These are phyloP conservation scores for Pogonophryne albipinna DNA, from an alignment of 2,797 vertebrate genomes.

Conservation along the genomic window DNA sequence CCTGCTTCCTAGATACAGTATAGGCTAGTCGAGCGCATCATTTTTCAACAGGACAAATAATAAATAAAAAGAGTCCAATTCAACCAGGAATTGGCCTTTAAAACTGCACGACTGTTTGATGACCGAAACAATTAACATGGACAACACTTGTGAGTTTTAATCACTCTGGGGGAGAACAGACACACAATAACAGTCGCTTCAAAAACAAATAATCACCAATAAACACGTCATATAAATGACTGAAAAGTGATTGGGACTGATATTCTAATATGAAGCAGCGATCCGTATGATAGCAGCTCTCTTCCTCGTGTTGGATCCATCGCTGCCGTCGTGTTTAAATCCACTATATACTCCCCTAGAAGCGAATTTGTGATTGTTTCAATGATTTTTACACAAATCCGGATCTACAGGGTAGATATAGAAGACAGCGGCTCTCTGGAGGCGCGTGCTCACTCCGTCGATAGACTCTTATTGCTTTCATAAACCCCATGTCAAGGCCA, in stretches of 20 bases:
- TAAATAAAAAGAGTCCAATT: slow-evolving; percentile 55
- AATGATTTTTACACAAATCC: slow-evolving; percentile 98
- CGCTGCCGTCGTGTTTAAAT: slow-evolving; percentile 93
- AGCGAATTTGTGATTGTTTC: slow-evolving; percentile 98
- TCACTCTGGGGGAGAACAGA: background rate
- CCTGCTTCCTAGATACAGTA: slow-evolving; percentile 47
- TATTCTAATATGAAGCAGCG: slow-evolving; percentile 3
- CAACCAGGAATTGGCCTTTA: slow-evolving; percentile 49
- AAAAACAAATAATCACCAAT: background rate
- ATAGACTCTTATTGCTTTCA: slow-evolving; percentile 55
- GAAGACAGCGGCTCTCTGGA: slow-evolving; percentile 94
- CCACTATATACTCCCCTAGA: slow-evolving; percentile 99
- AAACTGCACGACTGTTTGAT: slow-evolving; percentile 7
- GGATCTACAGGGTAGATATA: slow-evolving; percentile 99
- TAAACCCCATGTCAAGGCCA: slow-evolving; percentile 47
- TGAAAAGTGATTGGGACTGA: background rate
- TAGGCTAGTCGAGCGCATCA: slow-evolving; percentile 45
- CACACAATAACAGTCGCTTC: background rate
- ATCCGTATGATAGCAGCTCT: slow-evolving; percentile 16
- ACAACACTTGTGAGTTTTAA: slow-evolving; percentile 22
- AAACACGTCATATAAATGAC: background rate
- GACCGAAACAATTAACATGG: slow-evolving; percentile 30
- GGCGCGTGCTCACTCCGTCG: slow-evolving; percentile 22
- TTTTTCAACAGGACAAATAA: slow-evolving; percentile 66
- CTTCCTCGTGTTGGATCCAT: slow-evolving; percentile 58